A percentile compares a stretch with the other conserved stretches of the same genome.
Conservation (phyloP, 1,140 invertebrate species). For the Procambarus virginalis region DNA sequence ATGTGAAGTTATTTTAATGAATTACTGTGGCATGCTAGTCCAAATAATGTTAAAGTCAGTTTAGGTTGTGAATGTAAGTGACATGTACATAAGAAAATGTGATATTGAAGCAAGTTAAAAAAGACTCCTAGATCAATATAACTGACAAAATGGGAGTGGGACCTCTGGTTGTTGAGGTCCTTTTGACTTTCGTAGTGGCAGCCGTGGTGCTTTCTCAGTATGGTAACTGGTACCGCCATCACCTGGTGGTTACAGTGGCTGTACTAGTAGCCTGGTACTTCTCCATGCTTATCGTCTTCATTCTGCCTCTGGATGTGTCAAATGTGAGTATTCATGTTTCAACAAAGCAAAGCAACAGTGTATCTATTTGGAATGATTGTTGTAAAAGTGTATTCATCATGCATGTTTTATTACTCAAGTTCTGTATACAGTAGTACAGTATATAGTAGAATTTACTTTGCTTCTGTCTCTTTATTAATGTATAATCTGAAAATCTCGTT, state of each 20-base stretch:
- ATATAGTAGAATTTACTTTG: no score
- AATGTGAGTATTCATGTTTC: constrained; percentile 82
- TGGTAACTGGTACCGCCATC: constrained; percentile 95
- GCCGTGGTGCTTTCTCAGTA: constrained; percentile 91
- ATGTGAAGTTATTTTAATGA: background rate
- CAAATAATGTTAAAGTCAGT: background rate
- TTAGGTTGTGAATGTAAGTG: background rate
- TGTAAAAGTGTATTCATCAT: no score
- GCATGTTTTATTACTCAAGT: no score
- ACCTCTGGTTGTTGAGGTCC: constrained; percentile 86
- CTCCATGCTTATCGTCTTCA: constrained; percentile 97
- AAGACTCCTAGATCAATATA: background rate
- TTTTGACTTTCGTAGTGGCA: constrained; percentile 86
- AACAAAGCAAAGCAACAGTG: no score
- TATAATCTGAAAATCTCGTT: no score
- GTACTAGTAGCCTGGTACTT: constrained; percentile 99
- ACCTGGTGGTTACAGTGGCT: constrained; percentile 92
- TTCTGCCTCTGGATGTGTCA: constrained; percentile 96
- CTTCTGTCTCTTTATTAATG: no score
- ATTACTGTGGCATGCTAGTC: background rate
- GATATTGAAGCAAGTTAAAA: background rate
- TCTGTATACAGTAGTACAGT: no score
- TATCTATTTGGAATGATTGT: no score
- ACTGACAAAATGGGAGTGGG: constrained; percentile 82
- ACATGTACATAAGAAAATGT: background rate